These are phyloP conservation scores for Bembecia ichneumoniformis DNA, from an alignment of 2,888 invertebrate genomes.

Conservation along the genomic window DNA sequence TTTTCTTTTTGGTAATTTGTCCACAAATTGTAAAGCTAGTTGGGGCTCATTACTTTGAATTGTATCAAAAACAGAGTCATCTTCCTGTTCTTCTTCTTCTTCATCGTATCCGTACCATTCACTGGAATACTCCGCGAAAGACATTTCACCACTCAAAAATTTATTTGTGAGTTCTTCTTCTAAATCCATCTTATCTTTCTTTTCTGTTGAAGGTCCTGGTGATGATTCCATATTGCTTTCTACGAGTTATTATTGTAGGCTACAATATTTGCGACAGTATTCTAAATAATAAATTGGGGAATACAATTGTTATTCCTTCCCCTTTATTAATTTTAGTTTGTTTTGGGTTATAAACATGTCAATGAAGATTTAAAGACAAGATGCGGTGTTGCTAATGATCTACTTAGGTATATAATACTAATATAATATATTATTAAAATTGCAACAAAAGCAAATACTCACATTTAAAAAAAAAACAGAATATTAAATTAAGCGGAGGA, in stretches of 20 bases:
- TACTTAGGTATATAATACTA: no score
- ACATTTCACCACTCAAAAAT: slow-evolving; percentile 79
- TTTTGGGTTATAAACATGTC: no score
- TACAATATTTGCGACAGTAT: no score
- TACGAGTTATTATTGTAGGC: background rate
- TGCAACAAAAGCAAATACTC: no score
- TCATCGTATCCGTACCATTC: slow-evolving; percentile 63
- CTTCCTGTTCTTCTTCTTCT: slow-evolving; percentile 46
- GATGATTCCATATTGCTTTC: slow-evolving; percentile 13
- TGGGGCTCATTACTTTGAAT: slow-evolving; percentile 16
- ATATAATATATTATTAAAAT: no score
- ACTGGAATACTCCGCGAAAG: slow-evolving; percentile 80
- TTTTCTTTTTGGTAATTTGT: slow-evolving; percentile 30
- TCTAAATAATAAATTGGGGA: no score
- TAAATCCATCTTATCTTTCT: slow-evolving; percentile 30
- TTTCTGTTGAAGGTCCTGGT: slow-evolving; percentile 12
- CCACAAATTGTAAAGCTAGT: slow-evolving; percentile 24
- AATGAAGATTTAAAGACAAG: no score
- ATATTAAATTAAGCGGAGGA: no score
- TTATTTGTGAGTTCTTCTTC: slow-evolving; percentile 76
- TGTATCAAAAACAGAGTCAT: slow-evolving; percentile 19
- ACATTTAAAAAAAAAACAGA: no score
- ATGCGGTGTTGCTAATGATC: no score
- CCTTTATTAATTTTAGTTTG: no score
- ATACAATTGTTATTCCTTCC: no score